Percentiles rank a stretch among this genome's conserved stretches.
phyloP scores from a whole-genome alignment of 1,140 invertebrate species.

The Chelonus insularis region DNA sequence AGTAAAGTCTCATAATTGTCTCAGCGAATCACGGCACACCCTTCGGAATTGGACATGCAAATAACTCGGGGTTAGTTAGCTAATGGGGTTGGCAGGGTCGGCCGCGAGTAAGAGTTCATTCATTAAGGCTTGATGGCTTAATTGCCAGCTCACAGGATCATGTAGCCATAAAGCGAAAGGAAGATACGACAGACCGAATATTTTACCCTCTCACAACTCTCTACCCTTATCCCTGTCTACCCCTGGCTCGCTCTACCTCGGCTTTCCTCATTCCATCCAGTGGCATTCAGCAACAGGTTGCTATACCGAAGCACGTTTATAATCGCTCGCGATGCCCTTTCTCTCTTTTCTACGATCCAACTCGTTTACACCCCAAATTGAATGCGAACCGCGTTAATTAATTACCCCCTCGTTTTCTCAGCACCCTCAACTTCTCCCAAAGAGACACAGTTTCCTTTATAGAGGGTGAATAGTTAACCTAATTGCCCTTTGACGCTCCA shows the following conservation, averaged over 20 bases:
- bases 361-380: constrained; percentile 46
- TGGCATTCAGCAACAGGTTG: constrained; percentile 33
- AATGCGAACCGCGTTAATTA: constrained; percentile 46
- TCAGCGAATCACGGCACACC: constrained; percentile 53
- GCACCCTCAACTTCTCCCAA: neutral
- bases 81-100: constrained; percentile 49
- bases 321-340: constrained; percentile 10
- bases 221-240: constrained; percentile 13
- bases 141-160: constrained; percentile 58
- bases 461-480: neutral
- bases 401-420: constrained; percentile 42
- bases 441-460: constrained; percentile 5
- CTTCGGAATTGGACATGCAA: constrained; percentile 52
- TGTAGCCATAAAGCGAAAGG: constrained; percentile 17
- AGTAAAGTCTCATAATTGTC: constrained; percentile 58
- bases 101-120: constrained; percentile 49
- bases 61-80: constrained; percentile 60
- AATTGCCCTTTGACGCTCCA: neutral
- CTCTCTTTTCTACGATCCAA: constrained; percentile 36
- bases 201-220: constrained; percentile 6
- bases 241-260: constrained; percentile 11
- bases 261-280: constrained; percentile 18
- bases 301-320: constrained; percentile 8
- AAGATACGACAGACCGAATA: neutral
- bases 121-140: constrained; percentile 60